A percentile compares a stretch with the other conserved stretches of the same genome.
These are phyloP conservation scores for Mactromeris polynyma DNA, from an alignment of 2,888 invertebrate species.

Conservation along the genomic window DNA sequence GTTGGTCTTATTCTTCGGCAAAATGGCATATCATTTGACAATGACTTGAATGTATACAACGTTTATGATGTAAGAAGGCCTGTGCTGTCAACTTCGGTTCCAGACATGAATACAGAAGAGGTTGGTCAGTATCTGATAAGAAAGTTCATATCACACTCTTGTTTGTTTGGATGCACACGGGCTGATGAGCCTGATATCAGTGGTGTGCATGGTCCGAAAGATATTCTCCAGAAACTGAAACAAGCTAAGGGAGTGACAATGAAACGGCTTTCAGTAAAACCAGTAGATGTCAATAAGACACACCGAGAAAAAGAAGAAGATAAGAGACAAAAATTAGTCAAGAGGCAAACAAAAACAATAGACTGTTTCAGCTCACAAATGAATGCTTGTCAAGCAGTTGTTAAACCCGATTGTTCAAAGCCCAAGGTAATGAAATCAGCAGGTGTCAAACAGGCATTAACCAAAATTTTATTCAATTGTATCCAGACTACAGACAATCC, in stretches of 20 bases:
- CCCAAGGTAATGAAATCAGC: conserved; percentile 53
- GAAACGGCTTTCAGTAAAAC: conserved; percentile 39
- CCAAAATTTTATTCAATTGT: conserved; percentile 25
- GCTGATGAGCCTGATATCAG: too few relatives aligned
- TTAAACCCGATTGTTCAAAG: conserved; percentile 59
- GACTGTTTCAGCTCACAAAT: conserved; percentile 37
- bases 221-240: conserved; percentile 29
- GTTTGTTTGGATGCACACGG: background rate
- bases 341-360: conserved; percentile 32
- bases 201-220: conserved; percentile 26
- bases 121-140: conserved; percentile 38
- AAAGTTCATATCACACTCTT: conserved; percentile 25
- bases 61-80: conserved; percentile 35
- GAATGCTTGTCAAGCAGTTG: conserved; percentile 59
- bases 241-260: conserved; percentile 55
- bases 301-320: conserved; percentile 45
- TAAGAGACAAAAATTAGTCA: conserved; percentile 35
- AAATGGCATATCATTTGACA: conserved; percentile 22
- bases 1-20: conserved; percentile 29
- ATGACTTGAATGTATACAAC: conserved; percentile 23
- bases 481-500: too few relatives aligned
- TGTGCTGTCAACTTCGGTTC: conserved; percentile 31
- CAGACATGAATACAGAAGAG: conserved; percentile 35
- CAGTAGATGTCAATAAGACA: conserved; percentile 23
- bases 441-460: conserved; percentile 43